Evolutionary conservation across 2,888 invertebrate species (phyloP).

Genomic region (Tipula unca): DNA sequence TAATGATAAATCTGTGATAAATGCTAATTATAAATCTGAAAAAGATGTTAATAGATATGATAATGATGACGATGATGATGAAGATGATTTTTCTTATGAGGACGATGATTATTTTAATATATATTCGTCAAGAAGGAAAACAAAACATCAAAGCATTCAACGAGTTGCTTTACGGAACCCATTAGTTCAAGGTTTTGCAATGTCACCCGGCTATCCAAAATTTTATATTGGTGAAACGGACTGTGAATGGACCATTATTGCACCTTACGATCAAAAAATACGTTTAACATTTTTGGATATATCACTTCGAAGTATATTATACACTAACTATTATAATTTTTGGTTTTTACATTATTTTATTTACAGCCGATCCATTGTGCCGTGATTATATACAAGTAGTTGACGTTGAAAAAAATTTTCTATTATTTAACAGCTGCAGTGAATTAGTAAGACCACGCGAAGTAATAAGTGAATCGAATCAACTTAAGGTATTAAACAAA

Average conservation of each 20-base stretch:
- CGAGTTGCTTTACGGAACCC: constrained; percentile 28
- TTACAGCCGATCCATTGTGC: constrained; percentile 27
- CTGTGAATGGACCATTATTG: constrained; percentile 59
- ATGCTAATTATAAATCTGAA: not conserved
- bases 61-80: constrained; percentile 22
- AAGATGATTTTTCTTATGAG: constrained; percentile 1
- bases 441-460: constrained; percentile 27
- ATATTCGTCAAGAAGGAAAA: not conserved
- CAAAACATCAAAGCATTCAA: constrained; percentile 25
- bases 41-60: constrained; percentile 17
- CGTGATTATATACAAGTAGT: constrained; percentile 29
- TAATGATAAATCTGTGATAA: constrained; percentile 21
- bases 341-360: not conserved
- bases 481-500: constrained; percentile 26
- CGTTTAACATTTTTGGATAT: constrained; percentile 59
- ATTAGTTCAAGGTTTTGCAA: constrained; percentile 50
- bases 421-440: constrained; percentile 28
- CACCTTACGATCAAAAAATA: constrained; percentile 54
- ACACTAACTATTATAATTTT: not conserved
- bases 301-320: constrained; percentile 55
- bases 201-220: constrained; percentile 66
- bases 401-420: constrained; percentile 26
- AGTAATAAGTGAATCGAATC: constrained; percentile 29
- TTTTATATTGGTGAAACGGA: constrained; percentile 58
- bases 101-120: constrained; percentile 20